Conservation (phyloP, 2,888 invertebrate species). For the Mythimna albipuncta region DNA sequence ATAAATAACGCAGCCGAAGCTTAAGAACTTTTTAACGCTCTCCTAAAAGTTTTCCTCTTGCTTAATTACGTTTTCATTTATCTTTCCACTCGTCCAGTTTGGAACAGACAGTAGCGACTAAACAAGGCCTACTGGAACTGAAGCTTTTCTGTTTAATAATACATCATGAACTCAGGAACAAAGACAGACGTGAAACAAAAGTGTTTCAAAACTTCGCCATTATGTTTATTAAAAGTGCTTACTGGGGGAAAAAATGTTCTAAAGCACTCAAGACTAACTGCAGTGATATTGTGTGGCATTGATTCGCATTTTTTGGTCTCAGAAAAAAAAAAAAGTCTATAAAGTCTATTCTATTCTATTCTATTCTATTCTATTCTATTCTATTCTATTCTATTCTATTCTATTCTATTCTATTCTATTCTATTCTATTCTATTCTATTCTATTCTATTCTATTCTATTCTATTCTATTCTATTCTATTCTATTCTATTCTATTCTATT, state of each 20-base stretch:
- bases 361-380: too few relatives aligned
- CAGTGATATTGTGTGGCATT: neutral
- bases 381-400: too few relatives aligned
- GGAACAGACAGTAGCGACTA: slow-evolving; percentile 64
- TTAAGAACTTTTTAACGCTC: slow-evolving; percentile 84
- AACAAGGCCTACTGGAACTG: slow-evolving; percentile 62
- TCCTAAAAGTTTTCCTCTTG: slow-evolving; percentile 84
- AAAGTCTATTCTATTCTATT: too few relatives aligned
- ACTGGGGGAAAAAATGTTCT: too few relatives aligned
- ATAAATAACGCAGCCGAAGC: slow-evolving; percentile 84
- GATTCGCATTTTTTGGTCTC: neutral
- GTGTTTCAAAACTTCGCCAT: slow-evolving; percentile 4
- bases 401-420: too few relatives aligned
- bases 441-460: too few relatives aligned
- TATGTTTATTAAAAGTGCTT: slow-evolving; percentile 8
- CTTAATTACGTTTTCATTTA: slow-evolving; percentile 89
- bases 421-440: too few relatives aligned
- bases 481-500: too few relatives aligned
- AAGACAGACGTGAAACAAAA: slow-evolving; percentile 26
- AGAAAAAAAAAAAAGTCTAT: too few relatives aligned
- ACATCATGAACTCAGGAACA: slow-evolving; percentile 36
- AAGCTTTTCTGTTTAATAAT: slow-evolving; percentile 61
- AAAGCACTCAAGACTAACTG: neutral
- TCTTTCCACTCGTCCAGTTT: slow-evolving; percentile 78
- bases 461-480: too few relatives aligned